These are phyloP conservation scores for Epizoanthus rinbou DNA, from an alignment of 92 coral and sea anemone species.

Conservation along the genomic window DNA sequence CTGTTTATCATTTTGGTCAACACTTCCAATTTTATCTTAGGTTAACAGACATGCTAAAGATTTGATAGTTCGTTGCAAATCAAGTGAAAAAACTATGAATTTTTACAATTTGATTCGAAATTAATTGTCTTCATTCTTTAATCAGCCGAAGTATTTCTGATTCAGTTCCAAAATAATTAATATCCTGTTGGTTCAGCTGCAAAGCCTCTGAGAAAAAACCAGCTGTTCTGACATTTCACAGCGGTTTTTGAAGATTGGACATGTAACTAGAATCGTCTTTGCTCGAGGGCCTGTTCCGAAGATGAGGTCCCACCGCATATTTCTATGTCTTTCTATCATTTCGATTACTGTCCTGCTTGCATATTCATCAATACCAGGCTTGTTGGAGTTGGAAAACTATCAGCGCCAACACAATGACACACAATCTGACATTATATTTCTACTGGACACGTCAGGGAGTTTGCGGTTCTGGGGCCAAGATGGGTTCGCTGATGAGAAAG, in stretches of 20 bases:
- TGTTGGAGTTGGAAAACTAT: constrained; percentile 64
- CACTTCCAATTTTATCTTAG: no score
- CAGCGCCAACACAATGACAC: constrained; percentile 79
- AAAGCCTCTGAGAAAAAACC: constrained; percentile 25
- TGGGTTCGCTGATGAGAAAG: constrained; percentile 93
- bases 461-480: constrained; percentile 61
- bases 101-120: neutral
- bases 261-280: neutral
- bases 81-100: neutral
- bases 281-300: neutral
- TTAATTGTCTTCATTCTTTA: neutral
- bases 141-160: constrained; percentile 21
- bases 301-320: neutral
- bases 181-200: constrained; percentile 14
- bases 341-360: neutral
- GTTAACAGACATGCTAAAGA: no score
- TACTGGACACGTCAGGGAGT: constrained; percentile 93
- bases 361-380: constrained; percentile 56
- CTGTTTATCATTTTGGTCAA: no score
- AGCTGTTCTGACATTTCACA: constrained; percentile 1
- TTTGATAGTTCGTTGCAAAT: neutral
- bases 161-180: neutral
- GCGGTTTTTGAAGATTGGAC: neutral
- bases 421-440: constrained; percentile 85
- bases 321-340: neutral